Percentiles rank a stretch among this genome's conserved stretches.
phyloP scores from a whole-genome alignment of 2,797 vertebrate genomes.

The Alectoris magna region DNA sequence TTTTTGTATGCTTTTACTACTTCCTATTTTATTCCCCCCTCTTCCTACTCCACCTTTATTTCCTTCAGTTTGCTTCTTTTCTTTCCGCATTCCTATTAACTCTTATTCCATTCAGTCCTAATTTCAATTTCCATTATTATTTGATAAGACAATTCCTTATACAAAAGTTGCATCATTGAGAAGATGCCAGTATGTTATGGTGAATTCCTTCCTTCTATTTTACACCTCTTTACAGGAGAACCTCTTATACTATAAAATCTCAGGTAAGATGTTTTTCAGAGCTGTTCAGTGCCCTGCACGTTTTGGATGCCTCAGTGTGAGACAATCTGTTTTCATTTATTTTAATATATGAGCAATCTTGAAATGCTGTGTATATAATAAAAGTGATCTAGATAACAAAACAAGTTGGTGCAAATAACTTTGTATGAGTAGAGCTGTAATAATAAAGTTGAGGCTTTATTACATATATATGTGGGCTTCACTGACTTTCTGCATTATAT shows the following conservation, averaged over 20 bases:
- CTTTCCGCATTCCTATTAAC: neutral
- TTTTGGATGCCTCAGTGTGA: neutral
- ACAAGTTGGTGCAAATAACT: neutral
- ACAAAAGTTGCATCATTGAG: neutral
- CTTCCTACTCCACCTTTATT: neutral
- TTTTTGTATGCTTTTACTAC: neutral
- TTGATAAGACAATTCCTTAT: neutral
- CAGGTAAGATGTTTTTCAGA: neutral
- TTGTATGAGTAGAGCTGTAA: neutral
- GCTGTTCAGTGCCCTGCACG: neutral
- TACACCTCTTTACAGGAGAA: neutral
- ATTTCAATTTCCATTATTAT: neutral
- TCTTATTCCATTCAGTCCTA: neutral
- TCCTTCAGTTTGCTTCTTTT: neutral
- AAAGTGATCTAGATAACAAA: neutral
- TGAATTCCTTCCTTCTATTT: neutral
- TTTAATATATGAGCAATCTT: neutral
- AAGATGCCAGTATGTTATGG: neutral
- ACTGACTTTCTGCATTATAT: neutral
- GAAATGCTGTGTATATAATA: neutral
- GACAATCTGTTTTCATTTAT: neutral
- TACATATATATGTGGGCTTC: neutral
- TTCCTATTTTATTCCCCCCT: neutral
- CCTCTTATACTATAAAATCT: neutral
- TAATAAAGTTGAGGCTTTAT: neutral